Conservation (phyloP, 2,888 invertebrate species). For the Spialia ferax region DNA sequence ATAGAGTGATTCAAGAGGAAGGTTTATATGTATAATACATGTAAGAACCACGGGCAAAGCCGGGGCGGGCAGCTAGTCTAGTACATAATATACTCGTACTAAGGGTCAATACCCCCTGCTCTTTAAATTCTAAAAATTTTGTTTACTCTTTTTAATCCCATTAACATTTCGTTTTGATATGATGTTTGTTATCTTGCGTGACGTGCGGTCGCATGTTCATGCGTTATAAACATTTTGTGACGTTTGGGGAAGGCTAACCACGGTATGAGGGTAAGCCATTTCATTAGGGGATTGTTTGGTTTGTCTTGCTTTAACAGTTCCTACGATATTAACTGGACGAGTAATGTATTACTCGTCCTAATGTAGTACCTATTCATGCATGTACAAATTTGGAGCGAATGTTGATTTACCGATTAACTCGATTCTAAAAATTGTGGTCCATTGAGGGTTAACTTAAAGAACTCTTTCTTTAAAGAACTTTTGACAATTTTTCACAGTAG, state of each 20-base stretch:
- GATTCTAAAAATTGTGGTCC: not conserved
- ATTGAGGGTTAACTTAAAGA: not conserved
- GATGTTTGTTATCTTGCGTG: constrained; percentile 43
- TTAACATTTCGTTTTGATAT: constrained; percentile 47
- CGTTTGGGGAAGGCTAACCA: constrained; percentile 56
- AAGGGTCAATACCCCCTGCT: constrained; percentile 1
- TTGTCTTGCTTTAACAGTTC: constrained; percentile 46
- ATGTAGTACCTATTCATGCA: no score
- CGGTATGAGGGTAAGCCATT: constrained; percentile 53
- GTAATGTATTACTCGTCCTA: not conserved
- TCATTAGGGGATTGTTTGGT: constrained; percentile 54
- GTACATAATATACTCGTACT: not conserved
- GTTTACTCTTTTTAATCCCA: constrained; percentile 23
- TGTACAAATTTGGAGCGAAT: no score
- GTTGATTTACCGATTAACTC: no score
- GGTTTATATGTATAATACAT: no score
- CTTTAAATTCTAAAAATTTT: constrained; percentile 12
- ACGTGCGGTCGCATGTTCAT: constrained; percentile 66
- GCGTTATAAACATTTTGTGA: constrained; percentile 67
- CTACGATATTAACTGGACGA: not conserved
- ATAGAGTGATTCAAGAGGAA: no score
- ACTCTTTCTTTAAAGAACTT: not conserved
- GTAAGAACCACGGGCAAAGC: no score
- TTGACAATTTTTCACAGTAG: not conserved
- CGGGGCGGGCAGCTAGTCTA: no score